Evolutionary conservation across 2,888 invertebrate species (phyloP).

Genomic region (Thalpophila matura): DNA sequence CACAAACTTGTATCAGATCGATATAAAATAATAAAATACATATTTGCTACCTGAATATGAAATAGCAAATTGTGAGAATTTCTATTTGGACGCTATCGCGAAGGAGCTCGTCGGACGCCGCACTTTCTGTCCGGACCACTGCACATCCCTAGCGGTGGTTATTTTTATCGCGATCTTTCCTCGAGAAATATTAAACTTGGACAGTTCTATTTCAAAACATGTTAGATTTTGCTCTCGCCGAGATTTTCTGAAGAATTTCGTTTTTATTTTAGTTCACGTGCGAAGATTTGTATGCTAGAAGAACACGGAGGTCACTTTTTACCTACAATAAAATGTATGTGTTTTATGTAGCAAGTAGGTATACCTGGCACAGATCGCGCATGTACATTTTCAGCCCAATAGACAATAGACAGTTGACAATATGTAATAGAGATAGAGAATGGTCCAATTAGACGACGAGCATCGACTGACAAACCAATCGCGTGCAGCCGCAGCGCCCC

Average conservation of each 20-base stretch:
- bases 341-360: no score
- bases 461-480: no score
- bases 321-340: no score
- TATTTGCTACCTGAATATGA: background rate
- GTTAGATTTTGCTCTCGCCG: slow-evolving; percentile 32
- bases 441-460: no score
- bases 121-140: slow-evolving; percentile 15
- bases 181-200: slow-evolving; percentile 50
- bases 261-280: background rate
- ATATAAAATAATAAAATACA: no score
- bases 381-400: no score
- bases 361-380: no score
- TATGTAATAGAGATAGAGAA: no score
- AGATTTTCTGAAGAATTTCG: slow-evolving; percentile 9
- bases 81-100: slow-evolving; percentile 45
- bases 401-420: no score
- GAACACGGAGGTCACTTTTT: background rate
- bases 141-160: slow-evolving; percentile 47
- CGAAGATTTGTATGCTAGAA: background rate
- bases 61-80: slow-evolving; percentile 18
- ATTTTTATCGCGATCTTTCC: slow-evolving; percentile 46
- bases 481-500: no score
- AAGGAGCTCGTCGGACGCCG: slow-evolving; percentile 27
- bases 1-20: no score
- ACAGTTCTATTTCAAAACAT: slow-evolving; percentile 54